Evolutionary conservation across 2,888 invertebrate species (phyloP).

Genomic region (Temnothorax rugatulus): DNA sequence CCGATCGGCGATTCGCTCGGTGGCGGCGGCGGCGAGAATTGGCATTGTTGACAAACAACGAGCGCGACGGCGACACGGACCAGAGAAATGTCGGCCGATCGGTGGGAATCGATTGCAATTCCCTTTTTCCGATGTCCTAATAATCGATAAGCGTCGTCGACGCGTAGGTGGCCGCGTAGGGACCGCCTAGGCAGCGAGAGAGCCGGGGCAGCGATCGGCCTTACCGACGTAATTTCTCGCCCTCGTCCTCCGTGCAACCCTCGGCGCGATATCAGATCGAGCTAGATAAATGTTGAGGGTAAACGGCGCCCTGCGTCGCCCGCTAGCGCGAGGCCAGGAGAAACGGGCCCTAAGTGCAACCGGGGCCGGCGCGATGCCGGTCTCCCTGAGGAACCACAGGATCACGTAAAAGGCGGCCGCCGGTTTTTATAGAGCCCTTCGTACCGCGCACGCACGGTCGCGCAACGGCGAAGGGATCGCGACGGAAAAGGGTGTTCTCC

Average conservation of each 20-base stretch:
- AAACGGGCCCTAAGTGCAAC: constrained; percentile 44
- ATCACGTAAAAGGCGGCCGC: constrained; percentile 79
- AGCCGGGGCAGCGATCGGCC: constrained; percentile 70
- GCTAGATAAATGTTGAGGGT: constrained; percentile 74
- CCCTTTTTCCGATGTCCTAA: constrained; percentile 79
- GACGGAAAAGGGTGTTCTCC: constrained; percentile 35
- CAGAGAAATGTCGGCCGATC: constrained; percentile 58
- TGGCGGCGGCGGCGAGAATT: not conserved
- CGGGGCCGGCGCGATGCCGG: constrained; percentile 73
- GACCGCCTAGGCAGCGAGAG: constrained; percentile 61
- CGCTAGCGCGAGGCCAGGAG: constrained; percentile 60
- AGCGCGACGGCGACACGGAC: constrained; percentile 30
- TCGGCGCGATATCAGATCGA: constrained; percentile 42
- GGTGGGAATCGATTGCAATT: constrained; percentile 67
- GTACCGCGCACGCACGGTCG: constrained; percentile 51
- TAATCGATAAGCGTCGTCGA: constrained; percentile 75
- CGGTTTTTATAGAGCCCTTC: constrained; percentile 35
- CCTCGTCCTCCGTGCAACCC: constrained; percentile 55
- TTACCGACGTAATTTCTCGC: constrained; percentile 70
- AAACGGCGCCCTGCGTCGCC: constrained; percentile 63
- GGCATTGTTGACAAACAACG: constrained; percentile 50
- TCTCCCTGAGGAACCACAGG: constrained; percentile 83
- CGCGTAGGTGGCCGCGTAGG: constrained; percentile 66
- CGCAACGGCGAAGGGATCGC: constrained; percentile 42
- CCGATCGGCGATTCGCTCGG: constrained; percentile 20